Conservation (phyloP, 2,113 vertebrate genomes). For the Tragelaphus imberbis region DNA sequence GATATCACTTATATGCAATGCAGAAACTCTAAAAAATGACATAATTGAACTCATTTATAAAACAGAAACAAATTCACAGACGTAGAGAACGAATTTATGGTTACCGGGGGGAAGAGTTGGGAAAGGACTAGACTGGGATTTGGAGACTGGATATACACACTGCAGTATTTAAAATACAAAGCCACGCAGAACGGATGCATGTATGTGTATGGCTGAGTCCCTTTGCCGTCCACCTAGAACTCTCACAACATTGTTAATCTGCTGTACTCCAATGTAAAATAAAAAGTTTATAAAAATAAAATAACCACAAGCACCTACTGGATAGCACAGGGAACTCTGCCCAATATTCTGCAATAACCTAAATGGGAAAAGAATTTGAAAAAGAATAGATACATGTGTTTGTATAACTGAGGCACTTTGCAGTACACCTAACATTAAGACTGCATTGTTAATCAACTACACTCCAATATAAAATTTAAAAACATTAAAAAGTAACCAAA, state of each 20-base stretch:
- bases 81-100: background rate
- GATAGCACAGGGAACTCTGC: background rate
- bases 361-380: background rate
- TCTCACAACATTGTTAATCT: background rate
- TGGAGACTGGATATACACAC: background rate
- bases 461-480: background rate
- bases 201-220: background rate
- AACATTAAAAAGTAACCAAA: background rate
- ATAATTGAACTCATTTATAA: background rate
- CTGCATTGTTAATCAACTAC: background rate
- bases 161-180: background rate
- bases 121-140: background rate
- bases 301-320: background rate
- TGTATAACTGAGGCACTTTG: background rate
- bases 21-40: background rate
- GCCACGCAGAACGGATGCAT: background rate
- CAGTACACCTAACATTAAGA: background rate
- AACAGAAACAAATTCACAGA: background rate
- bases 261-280: background rate
- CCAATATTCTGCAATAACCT: background rate
- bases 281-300: background rate
- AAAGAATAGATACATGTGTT: background rate
- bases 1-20: background rate
- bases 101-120: background rate
- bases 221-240: background rate